Conservation (phyloP, 1,140 invertebrate genomes). For the Sitodiplosis mosellana region DNA sequence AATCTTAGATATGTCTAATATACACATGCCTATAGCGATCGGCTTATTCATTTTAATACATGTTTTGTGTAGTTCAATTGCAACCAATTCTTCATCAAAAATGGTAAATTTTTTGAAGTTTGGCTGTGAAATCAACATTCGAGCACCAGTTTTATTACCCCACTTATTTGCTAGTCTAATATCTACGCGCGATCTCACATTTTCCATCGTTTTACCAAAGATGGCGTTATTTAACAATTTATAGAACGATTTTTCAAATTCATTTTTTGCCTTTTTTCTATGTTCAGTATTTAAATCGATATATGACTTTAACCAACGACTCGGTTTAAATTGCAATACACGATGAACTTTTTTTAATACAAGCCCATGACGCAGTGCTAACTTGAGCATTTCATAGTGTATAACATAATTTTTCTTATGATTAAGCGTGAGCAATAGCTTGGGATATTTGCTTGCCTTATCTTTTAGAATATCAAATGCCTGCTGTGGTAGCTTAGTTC, state of each 20-base stretch:
- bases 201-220: slow-evolving; percentile 31
- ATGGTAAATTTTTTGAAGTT: slow-evolving; percentile 20
- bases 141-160: slow-evolving; percentile 18
- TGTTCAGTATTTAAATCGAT: slow-evolving; percentile 26
- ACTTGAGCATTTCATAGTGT: slow-evolving; percentile 23
- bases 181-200: slow-evolving; percentile 26
- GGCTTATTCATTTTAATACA: too few relatives aligned
- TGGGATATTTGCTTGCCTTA: slow-evolving; percentile 10
- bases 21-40: slow-evolving; percentile 22
- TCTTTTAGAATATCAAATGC: not conserved
- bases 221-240: slow-evolving; percentile 30
- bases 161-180: slow-evolving; percentile 21
- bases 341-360: slow-evolving; percentile 28
- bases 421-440: slow-evolving; percentile 21
- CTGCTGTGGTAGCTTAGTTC: slow-evolving; percentile 8
- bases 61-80: too few relatives aligned
- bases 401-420: slow-evolving; percentile 23
- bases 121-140: slow-evolving; percentile 20
- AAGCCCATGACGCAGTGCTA: slow-evolving; percentile 26
- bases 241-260: slow-evolving; percentile 32
- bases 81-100: too few relatives aligned
- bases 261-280: slow-evolving; percentile 19
- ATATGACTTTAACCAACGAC: slow-evolving; percentile 26
- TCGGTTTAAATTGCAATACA: slow-evolving; percentile 31
- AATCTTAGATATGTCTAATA: slow-evolving; percentile 24